Evolutionary conservation across 2,113 vertebrate genomes (phyloP), one percentile per base, ranked within the genome.

Genomic region (Anhinga anhinga): DNA sequence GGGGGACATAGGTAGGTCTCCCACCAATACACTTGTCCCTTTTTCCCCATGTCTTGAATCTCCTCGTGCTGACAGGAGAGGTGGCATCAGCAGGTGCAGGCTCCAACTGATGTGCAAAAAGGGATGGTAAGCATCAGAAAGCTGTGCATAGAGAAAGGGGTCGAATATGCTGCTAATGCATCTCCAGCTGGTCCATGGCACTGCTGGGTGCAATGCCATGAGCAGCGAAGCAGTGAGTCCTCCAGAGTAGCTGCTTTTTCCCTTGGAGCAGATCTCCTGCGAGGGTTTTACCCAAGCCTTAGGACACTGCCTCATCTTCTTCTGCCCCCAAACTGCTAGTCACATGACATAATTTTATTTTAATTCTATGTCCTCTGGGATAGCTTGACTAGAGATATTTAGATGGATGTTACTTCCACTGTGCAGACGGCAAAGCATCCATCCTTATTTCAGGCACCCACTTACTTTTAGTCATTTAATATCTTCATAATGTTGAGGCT

Each of bases 371-470:
- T 61, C 95, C 69, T 94, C 85, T 85, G 95, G 81, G 86, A 97
- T 49, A 91, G 72, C 74, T 96, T 92, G 61, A 53, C 78, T 79
- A 63, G 62, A 84, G 82, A 78, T 92, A 88, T 97, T 97, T 97
- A 90, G 88, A 93, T 90, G 87, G 90, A 97, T 94, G 92, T 92
- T 55, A 85, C 83, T 62, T 80, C 93, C 94, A 84, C 11, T 25
- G 71, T 71, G 92, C 93, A 96, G 95, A 96, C 95, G 90, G 92
- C 62, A 90, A 93, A 96, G 73, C 72, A 86, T 89, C 96, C 90
- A 89, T 91, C 84, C 91, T 97, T 96, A 96, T 98, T 94, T 91
- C 63, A 58, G 95, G 50, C 66, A 95, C 89, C 76, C 93, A 90
- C 89, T 96, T 95, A 94, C 53, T 95, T 95, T 90, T 92, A 96